Base-by-base conservation (phyloP, 2,888 invertebrate genomes). In the Cerastis leucographa region DNA sequence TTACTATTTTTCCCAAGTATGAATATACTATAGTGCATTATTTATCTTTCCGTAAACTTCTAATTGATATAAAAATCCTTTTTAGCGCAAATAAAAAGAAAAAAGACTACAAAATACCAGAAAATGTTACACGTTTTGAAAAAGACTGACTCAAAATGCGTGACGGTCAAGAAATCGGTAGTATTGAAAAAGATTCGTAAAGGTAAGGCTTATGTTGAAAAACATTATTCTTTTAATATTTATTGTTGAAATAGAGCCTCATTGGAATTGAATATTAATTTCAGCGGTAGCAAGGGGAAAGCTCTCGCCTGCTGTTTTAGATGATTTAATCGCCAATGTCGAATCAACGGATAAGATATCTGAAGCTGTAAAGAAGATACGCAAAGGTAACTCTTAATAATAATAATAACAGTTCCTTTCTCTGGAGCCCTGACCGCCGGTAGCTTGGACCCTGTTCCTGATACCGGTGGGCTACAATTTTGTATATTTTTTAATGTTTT, bases 101-200 rank as follows among this genome's bases (percentile, higher is more conserved):
- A 64, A 67, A 64, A 49, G 25, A 49, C 59, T 1, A 42, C 70
- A 25, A 72, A 54, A 5, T 46, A 83, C 0, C 1, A 54, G 0
- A 54, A 64, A 42, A 40, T 42, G 7, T 51, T 76, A 46, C 56
- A 56, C 9, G 19, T 11, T 22, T 56, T 66, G 19, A 65, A 66
- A 67, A 64, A 35, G 56, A 44, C 29, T 12, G 49, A 71, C 4
- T 11, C 25, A 17, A 25, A 64, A n/a, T 9, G 0, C 1, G 14
- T 49, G 42, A 11, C 25, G 56, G 12, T 44, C 0, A 77, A 67
- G n/a, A 83, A 73, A 70, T 77, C 73, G 14, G 14, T 29, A 61
- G 51, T 78, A 11, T 12, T 86, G 2, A 83, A 83, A 35, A 77
- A 71, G 11, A n/a, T 86, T 44, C 78, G 86, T 29, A 77, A 67